phyloP scores from a whole-genome alignment of 2,797 vertebrate genomes.

The Distichodus sexfasciatus region DNA sequence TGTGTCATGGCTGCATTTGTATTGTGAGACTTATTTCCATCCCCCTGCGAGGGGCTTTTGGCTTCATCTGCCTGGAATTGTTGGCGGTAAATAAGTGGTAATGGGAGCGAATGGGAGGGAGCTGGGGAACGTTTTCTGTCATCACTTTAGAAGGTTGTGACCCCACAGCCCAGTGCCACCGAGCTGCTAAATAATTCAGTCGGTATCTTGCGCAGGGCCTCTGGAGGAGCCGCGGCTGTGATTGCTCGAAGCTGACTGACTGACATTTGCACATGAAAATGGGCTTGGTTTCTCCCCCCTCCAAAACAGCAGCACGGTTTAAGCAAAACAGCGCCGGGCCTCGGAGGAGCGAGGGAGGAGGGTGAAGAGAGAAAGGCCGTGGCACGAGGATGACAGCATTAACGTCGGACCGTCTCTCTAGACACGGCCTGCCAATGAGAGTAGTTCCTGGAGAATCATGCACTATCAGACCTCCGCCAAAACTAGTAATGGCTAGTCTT shows the following conservation, averaged over 20 bases:
- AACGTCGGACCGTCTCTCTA: constrained; percentile 28
- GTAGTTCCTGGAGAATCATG: constrained; percentile 5
- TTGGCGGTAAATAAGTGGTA: constrained; percentile 77
- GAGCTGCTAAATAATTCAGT: constrained; percentile 83
- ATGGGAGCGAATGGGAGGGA: constrained; percentile 75
- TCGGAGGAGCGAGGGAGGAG: constrained; percentile 30
- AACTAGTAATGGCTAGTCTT: too few relatives aligned
- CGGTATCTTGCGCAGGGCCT: constrained; percentile 72
- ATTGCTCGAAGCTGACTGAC: constrained; percentile 79
- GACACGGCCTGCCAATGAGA: constrained; percentile 23
- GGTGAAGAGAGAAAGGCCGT: constrained; percentile 33
- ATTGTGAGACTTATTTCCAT: constrained; percentile 61
- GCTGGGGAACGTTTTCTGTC: constrained; percentile 75
- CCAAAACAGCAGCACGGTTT: constrained; percentile 72
- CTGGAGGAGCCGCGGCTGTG: constrained; percentile 74
- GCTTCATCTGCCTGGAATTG: constrained; percentile 70
- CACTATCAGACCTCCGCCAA: constrained; percentile 14
- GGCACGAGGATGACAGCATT: constrained; percentile 38
- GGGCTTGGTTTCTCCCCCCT: constrained; percentile 63
- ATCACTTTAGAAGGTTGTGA: constrained; percentile 82
- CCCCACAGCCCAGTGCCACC: constrained; percentile 74
- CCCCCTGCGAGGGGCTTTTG: constrained; percentile 59
- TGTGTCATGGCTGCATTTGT: constrained; percentile 71
- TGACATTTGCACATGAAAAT: constrained; percentile 88
- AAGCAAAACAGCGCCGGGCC: constrained; percentile 71